Conservation (phyloP, 2,888 invertebrate genomes). For the Aphodius sticticus region DNA sequence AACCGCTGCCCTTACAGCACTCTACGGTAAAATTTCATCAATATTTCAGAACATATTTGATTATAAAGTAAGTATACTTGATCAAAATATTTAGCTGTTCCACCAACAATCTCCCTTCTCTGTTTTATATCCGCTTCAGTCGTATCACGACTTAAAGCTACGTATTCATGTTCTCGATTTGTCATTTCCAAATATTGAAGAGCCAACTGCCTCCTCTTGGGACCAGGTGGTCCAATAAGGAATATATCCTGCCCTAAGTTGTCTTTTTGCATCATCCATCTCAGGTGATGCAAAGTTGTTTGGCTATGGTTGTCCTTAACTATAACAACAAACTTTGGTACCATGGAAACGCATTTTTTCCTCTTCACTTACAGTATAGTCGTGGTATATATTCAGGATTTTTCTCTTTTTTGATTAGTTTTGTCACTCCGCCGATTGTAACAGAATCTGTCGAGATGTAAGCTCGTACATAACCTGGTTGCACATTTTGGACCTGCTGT, state of each 20-base stretch:
- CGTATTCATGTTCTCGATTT: conserved; percentile 90
- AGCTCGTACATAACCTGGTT: conserved; percentile 47
- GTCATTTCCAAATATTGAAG: conserved; percentile 90
- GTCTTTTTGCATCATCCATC: conserved; percentile 98
- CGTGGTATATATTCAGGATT: conserved; percentile 85
- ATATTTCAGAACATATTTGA: conserved; percentile 28
- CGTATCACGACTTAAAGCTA: conserved; percentile 92
- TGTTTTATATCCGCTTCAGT: conserved; percentile 98
- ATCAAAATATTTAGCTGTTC: conserved; percentile 92
- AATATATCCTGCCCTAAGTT: conserved; percentile 94
- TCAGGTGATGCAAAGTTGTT: conserved; percentile 78
- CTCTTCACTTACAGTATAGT: conserved; percentile 74
- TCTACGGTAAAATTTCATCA: conserved; percentile 62
- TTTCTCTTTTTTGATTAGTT: conserved; percentile 68
- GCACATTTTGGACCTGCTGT: conserved; percentile 42
- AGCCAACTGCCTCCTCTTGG: conserved; percentile 80
- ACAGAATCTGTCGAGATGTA: conserved; percentile 66
- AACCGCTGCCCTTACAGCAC: conserved; percentile 91
- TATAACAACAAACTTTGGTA: conserved; percentile 47
- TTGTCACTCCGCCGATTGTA: conserved; percentile 78
- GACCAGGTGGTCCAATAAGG: conserved; percentile 90
- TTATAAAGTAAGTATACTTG: conserved; percentile 67
- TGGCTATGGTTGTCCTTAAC: conserved; percentile 72
- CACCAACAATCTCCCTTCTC: conserved; percentile 86
- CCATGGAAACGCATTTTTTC: conserved; percentile 17